Base-by-base conservation (phyloP, 2,888 invertebrate species). In the Digitonthophagus gazella region DNA sequence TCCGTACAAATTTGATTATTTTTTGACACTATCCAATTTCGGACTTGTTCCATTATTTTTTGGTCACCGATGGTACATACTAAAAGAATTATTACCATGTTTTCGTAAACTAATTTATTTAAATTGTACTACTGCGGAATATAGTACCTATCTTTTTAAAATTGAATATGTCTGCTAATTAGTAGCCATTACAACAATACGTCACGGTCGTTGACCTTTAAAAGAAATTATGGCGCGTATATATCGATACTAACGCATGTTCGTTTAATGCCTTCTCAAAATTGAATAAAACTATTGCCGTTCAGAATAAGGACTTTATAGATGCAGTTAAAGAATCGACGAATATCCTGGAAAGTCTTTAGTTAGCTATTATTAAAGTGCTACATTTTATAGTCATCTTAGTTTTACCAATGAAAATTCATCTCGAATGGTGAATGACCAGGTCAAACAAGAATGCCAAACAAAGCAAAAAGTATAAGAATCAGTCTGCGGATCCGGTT, bases 121-220 rank as follows among this genome's bases (percentile, higher is more conserved):
- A 44, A 44, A 44, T 44, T 44, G 28, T 11, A 44, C 28, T 44
- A 11, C 11, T 6, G 28, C 28, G 28, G n/a, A n/a, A n/a, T n/a
- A n/a, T n/a, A n/a, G n/a, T n/a, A n/a, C n/a, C n/a, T n/a, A n/a
- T n/a, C n/a, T n/a, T n/a, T n/a, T n/a, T n/a, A 44, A 61, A 61
- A 18, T n/a, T 58, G 15, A 16, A 61, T n/a, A 15, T 57, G 6
- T 16, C 16, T 16, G 3, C 3, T 18, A 61, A 61, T 61, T 61
- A 61, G 61, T 61, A 0, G 19, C 61, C 18, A 61, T 61, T 20
- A 61, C 61, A 61, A 58, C 58, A 58, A 58, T 58, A 18, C 19
- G 20, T 61, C 61, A 61, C 61, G 61, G 61, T 61, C 61, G 61
- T 61, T 61, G 61, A 20, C 18, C 61, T 61, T 61, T 61, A 61